Evolutionary conservation across 2,797 vertebrate genomes (phyloP).

Genomic region (Sebastes diaconus): DNA sequence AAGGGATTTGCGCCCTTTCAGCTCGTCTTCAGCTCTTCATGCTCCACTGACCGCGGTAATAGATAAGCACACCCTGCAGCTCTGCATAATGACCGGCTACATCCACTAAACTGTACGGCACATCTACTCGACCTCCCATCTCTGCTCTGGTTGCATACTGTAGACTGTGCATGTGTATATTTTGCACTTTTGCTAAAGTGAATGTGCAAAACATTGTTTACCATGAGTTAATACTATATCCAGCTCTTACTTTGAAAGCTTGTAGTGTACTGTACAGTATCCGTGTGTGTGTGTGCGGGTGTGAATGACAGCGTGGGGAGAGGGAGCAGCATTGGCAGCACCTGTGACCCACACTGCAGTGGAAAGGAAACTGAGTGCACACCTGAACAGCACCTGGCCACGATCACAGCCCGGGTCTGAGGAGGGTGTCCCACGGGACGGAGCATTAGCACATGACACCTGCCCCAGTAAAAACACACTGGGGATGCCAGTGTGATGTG

Average conservation of each 20-base stretch:
- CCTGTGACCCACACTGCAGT: slow-evolving; percentile 78
- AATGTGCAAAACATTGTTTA: slow-evolving; percentile 14
- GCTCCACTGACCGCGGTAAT: slow-evolving; percentile 86
- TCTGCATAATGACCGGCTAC: slow-evolving; percentile 85
- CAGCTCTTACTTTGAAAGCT: slow-evolving; percentile 13
- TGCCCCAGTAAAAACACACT: slow-evolving; percentile 65
- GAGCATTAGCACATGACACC: slow-evolving; percentile 77
- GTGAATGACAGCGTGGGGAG: slow-evolving; percentile 30
- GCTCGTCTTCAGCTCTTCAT: slow-evolving; percentile 86
- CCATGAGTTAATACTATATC: not conserved
- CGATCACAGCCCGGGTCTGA: slow-evolving; percentile 60
- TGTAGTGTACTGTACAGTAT: not conserved
- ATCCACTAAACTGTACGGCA: slow-evolving; percentile 78
- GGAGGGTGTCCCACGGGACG: slow-evolving; percentile 61
- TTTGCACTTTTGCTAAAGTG: slow-evolving; percentile 7
- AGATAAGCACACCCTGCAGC: slow-evolving; percentile 89
- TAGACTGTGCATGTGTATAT: slow-evolving; percentile 17
- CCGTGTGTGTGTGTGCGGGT: not conserved
- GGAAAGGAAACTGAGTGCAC: slow-evolving; percentile 71
- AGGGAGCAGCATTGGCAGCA: slow-evolving; percentile 63
- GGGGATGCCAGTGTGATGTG: slow-evolving; percentile 59
- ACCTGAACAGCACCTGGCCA: slow-evolving; percentile 87
- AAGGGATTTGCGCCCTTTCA: slow-evolving; percentile 85
- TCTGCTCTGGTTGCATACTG: slow-evolving; percentile 20
- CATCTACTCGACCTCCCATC: slow-evolving; percentile 45